Percentiles rank a stretch among this genome's conserved stretches.
These are phyloP conservation scores for Delia radicum DNA, from an alignment of 1,140 invertebrate species.

Conservation along the genomic window DNA sequence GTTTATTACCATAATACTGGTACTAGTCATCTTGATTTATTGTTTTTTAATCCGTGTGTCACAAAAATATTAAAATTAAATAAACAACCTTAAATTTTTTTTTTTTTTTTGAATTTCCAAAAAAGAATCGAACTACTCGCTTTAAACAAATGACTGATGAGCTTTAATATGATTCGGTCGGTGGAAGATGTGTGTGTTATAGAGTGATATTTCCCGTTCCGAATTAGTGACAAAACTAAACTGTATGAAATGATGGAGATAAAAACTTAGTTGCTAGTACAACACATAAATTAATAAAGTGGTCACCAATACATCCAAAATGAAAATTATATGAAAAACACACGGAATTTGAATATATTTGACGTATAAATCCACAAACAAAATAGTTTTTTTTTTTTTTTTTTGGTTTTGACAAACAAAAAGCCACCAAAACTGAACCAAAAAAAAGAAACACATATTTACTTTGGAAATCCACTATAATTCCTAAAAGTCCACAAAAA, in stretches of 20 bases:
- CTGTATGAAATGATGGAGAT: constrained; percentile 26
- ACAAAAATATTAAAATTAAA: background rate
- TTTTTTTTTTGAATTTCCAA: background rate
- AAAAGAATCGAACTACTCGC: background rate
- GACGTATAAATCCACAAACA: background rate
- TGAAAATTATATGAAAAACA: background rate
- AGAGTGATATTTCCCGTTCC: constrained; percentile 25
- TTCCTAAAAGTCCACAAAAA: background rate
- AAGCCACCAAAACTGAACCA: background rate
- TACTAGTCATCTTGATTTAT: constrained; percentile 3
- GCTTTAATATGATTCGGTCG: background rate
- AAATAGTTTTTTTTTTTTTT: background rate
- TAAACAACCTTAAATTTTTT: no score
- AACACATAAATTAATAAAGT: background rate
- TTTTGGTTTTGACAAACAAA: background rate
- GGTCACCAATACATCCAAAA: background rate
- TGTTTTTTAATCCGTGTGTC: background rate
- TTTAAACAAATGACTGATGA: background rate
- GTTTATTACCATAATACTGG: constrained; percentile 19
- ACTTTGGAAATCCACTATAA: constrained; percentile 45
- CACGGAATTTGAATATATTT: background rate
- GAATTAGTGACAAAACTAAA: constrained; percentile 31
- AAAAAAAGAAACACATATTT: constrained; percentile 22
- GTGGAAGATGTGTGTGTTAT: background rate
- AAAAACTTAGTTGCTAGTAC: background rate